These are phyloP conservation scores for Microhierax caerulescens DNA, from an alignment of 2,797 vertebrate genomes.

Conservation along the genomic window DNA sequence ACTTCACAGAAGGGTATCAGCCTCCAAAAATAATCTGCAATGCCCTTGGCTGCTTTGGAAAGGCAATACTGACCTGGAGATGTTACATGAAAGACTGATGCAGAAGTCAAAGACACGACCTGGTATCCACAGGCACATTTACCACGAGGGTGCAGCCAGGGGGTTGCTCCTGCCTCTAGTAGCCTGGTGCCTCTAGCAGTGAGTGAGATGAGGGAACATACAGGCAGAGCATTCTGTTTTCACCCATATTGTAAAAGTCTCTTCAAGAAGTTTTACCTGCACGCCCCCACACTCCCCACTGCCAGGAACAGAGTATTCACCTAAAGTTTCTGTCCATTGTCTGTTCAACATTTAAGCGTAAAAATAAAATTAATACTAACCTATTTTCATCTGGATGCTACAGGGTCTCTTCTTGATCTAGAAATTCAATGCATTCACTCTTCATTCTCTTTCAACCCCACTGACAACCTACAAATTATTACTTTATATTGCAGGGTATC, in stretches of 20 bases:
- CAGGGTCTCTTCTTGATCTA: neutral
- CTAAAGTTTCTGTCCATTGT: neutral
- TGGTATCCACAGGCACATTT: fast-evolving
- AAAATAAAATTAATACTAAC: neutral
- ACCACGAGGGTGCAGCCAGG: neutral
- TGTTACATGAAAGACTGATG: fast-evolving
- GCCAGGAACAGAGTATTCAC: neutral
- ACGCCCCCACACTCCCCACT: fast-evolving
- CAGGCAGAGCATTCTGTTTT: neutral
- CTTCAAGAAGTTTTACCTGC: neutral
- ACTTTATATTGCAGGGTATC: neutral
- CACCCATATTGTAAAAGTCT: neutral
- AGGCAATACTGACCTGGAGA: neutral
- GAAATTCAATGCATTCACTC: neutral
- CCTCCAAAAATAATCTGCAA: neutral
- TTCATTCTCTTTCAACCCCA: neutral
- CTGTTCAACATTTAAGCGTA: neutral
- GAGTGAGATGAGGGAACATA: fast-evolving
- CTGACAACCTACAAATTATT: neutral
- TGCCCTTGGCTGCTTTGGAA: fast-evolving
- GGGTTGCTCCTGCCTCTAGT: neutral
- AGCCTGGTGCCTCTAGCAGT: neutral
- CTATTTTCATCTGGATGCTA: neutral
- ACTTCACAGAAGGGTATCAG: neutral
- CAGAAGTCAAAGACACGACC: fast-evolving